Percentiles rank a stretch among this genome's conserved stretches.
phyloP scores from a whole-genome alignment of 2,888 invertebrate species.

The Bembecia ichneumoniformis region DNA sequence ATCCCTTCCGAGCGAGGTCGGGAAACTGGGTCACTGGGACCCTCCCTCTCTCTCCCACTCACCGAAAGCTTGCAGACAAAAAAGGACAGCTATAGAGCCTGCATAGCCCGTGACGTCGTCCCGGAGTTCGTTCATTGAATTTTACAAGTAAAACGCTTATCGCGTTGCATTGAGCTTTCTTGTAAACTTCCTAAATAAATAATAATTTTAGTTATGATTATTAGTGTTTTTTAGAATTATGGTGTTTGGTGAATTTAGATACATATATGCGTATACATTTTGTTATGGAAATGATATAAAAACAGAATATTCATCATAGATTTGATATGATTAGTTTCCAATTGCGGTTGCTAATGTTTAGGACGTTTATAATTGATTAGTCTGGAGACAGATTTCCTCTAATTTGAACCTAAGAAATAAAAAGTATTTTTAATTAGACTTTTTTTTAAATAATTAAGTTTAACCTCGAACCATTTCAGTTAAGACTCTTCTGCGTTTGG shows the following conservation, averaged over 20 bases:
- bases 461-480: too few species aligned
- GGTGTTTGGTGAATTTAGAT: neutral
- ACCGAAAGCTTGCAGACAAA: slow-evolving; percentile 15
- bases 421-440: too few species aligned
- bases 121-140: slow-evolving; percentile 60
- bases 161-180: slow-evolving; percentile 32
- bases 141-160: slow-evolving; percentile 37
- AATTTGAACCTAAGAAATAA: too few species aligned
- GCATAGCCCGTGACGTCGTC: slow-evolving; percentile 57
- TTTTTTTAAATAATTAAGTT: too few species aligned
- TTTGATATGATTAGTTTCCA: too few species aligned
- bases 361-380: too few species aligned
- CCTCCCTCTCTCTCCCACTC: slow-evolving; percentile 32
- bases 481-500: too few species aligned
- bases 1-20: slow-evolving; percentile 64
- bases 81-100: slow-evolving; percentile 34
- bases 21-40: slow-evolving; percentile 60
- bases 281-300: too few species aligned
- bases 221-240: neutral
- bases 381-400: too few species aligned
- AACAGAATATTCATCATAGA: too few species aligned
- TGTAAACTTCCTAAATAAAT: neutral
- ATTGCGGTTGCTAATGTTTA: too few species aligned
- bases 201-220: neutral
- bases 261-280: too few species aligned